A percentile compares a stretch with the other conserved stretches of the same genome.
These are phyloP conservation scores for Dasysyrphus albostriatus DNA, from an alignment of 2,888 invertebrate genomes.

Conservation along the genomic window DNA sequence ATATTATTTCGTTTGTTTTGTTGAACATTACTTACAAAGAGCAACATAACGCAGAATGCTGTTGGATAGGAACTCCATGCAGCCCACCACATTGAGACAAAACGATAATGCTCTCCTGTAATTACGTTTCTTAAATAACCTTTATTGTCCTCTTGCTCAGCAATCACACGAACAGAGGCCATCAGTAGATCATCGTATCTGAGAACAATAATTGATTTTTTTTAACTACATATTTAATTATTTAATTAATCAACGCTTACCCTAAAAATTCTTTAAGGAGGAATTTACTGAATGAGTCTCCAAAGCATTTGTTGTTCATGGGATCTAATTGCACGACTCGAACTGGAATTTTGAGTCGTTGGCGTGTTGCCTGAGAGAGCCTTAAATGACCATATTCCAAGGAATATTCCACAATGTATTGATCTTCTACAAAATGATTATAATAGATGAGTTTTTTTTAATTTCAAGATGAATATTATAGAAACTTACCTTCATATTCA, in stretches of 20 bases:
- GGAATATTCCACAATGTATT: slow-evolving; percentile 99
- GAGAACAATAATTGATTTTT: slow-evolving; percentile 20
- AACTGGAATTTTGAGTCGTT: slow-evolving; percentile 95
- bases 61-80: slow-evolving; percentile 97
- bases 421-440: slow-evolving; percentile 88
- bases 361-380: slow-evolving; percentile 93
- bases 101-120: slow-evolving; percentile 98
- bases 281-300: slow-evolving; percentile 94
- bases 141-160: slow-evolving; percentile 98
- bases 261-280: slow-evolving; percentile 97
- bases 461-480: not conserved
- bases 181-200: slow-evolving; percentile 97
- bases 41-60: slow-evolving; percentile 98
- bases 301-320: slow-evolving; percentile 94
- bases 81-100: slow-evolving; percentile 99
- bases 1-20: not conserved
- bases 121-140: slow-evolving; percentile 98
- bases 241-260: slow-evolving; percentile 62
- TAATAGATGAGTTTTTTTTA: slow-evolving; percentile 62
- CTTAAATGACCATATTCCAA: slow-evolving; percentile 98
- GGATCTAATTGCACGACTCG: slow-evolving; percentile 95
- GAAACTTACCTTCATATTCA: slow-evolving; percentile 71
- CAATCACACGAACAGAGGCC: slow-evolving; percentile 97
- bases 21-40: slow-evolving; percentile 93
- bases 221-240: not conserved